Percentiles rank a stretch among this genome's conserved stretches.
These are phyloP conservation scores for Allacma fusca DNA, from an alignment of 2,888 invertebrate genomes.

Conservation along the genomic window DNA sequence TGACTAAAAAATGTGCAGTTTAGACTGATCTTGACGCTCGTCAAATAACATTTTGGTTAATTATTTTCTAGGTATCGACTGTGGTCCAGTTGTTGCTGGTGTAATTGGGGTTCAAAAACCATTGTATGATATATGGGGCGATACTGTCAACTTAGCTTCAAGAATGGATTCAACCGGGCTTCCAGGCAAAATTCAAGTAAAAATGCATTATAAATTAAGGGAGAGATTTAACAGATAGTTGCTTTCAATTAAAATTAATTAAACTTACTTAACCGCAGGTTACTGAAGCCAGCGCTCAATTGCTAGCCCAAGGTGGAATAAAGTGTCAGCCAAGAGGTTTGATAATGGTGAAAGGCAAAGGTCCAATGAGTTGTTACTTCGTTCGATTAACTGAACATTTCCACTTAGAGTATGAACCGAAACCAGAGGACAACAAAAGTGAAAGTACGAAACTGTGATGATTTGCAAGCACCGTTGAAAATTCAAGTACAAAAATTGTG, in stretches of 20 bases:
- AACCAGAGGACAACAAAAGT: neutral
- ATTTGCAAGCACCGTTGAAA: no score
- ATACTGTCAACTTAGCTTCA: constrained; percentile 95
- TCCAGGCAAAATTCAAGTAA: constrained; percentile 78
- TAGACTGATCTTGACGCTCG: no score
- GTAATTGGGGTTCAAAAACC: constrained; percentile 83
- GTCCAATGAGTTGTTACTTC: constrained; percentile 54
- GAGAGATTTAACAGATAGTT: no score
- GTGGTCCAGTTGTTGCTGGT: constrained; percentile 91
- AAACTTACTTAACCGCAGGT: constrained; percentile 44
- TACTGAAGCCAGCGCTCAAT: constrained; percentile 52
- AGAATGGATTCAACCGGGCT: constrained; percentile 93
- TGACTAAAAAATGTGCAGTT: no score
- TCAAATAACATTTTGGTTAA: no score
- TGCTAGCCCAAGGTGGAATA: constrained; percentile 48
- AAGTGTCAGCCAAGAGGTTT: constrained; percentile 51
- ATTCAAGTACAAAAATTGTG: no score
- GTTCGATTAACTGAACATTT: constrained; percentile 47
- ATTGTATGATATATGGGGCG: constrained; percentile 91
- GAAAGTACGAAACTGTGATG: constrained; percentile 53
- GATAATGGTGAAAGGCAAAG: constrained; percentile 57
- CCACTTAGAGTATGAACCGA: constrained; percentile 48
- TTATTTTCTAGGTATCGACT: constrained; percentile 77
- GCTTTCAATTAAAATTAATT: neutral
- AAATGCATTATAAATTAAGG: no score